These are phyloP conservation scores for Rotaria sp. DNA, from an alignment of 2,888 invertebrate species.

Conservation along the genomic window DNA sequence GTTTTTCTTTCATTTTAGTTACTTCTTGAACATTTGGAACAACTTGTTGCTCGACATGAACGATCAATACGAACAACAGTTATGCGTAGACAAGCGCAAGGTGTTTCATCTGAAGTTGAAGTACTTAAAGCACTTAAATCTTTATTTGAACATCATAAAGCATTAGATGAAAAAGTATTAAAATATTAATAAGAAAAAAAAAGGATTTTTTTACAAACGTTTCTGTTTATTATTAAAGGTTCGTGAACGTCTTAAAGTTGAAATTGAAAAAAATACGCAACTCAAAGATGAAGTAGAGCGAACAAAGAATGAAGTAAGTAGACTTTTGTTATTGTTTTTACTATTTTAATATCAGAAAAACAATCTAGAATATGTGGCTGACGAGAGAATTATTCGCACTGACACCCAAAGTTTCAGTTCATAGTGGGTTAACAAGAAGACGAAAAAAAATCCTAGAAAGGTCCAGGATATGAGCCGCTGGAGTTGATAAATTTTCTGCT, in stretches of 20 bases:
- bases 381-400: too few relatives aligned
- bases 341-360: too few relatives aligned
- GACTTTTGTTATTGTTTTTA: too few relatives aligned
- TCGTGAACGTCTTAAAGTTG: constrained; percentile 85
- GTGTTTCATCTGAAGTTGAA: constrained; percentile 97
- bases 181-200: too few relatives aligned
- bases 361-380: too few relatives aligned
- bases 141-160: constrained; percentile 99
- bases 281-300: constrained; percentile 82
- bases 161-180: constrained; percentile 81
- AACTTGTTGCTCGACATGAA: constrained; percentile 95
- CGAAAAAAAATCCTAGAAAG: too few relatives aligned
- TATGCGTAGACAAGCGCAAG: constrained; percentile 85
- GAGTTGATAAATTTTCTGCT: too few relatives aligned
- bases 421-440: too few relatives aligned
- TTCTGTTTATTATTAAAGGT: constrained; percentile 63
- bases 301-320: constrained; percentile 68
- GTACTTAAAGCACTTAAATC: constrained; percentile 98
- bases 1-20: constrained; percentile 62
- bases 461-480: too few relatives aligned
- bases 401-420: too few relatives aligned
- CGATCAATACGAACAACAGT: constrained; percentile 97
- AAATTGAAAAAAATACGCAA: constrained; percentile 85
- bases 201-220: too few relatives aligned
- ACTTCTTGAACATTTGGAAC: constrained; percentile 94